Conservation (phyloP, 2,888 invertebrate genomes). For the Nemoura dubitans region DNA sequence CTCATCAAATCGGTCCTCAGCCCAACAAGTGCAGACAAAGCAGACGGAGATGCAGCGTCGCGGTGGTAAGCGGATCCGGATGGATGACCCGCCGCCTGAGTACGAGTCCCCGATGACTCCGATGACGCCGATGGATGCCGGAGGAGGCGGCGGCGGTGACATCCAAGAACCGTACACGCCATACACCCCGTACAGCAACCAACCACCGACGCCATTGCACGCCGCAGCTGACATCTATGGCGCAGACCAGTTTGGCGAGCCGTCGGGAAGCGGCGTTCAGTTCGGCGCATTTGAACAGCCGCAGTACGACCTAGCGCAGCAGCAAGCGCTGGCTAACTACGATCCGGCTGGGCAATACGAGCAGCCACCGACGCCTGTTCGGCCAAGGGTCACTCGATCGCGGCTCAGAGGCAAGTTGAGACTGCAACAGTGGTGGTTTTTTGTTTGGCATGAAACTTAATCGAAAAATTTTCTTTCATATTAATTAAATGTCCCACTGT, state of each 20-base stretch:
- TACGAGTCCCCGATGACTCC: conserved; percentile 74
- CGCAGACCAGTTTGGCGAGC: conserved; percentile 48
- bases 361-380: conserved; percentile 59
- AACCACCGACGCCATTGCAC: conserved; percentile 57
- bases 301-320: conserved; percentile 48
- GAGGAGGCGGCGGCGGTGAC: conserved; percentile 59
- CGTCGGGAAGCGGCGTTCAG: conserved; percentile 43
- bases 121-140: conserved; percentile 65
- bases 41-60: conserved; percentile 73
- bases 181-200: conserved; percentile 60
- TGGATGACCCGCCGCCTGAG: conserved; percentile 88
- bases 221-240: conserved; percentile 52
- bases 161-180: conserved; percentile 60
- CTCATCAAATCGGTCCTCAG: no score
- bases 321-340: conserved; percentile 53
- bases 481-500: no score
- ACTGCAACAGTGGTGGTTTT: no score
- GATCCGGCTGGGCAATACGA: conserved; percentile 58
- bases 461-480: no score
- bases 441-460: no score
- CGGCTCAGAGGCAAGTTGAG: conserved; percentile 41
- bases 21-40: neutral
- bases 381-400: conserved; percentile 49
- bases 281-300: conserved; percentile 48
- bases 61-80: conserved; percentile 89